Base-by-base conservation (phyloP, 2,797 vertebrate species). In the Eurystomus glaucurus region DNA sequence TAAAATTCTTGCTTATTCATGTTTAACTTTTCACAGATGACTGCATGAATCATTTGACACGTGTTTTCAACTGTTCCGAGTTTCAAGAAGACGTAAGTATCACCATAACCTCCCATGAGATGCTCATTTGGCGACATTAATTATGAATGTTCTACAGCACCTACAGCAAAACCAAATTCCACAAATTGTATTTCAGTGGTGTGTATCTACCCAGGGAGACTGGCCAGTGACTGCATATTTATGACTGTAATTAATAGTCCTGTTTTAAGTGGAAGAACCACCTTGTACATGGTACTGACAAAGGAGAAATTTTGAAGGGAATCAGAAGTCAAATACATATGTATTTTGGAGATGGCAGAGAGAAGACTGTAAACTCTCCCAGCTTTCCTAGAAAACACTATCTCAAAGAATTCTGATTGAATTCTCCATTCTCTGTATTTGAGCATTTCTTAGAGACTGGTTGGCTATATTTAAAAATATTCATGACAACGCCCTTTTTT, bases 11-110 rank as follows among this genome's bases (percentile, higher is more conserved):
- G 77, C 55, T 91, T 85, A 83, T 66, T 79, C 64, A 71, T 26
- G 48, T 60, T 94, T 94, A 95, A 82, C 74, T 95, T 92, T 77
- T 84, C 91, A 65, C 21, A 82, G 54, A 50, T 20, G 23, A 83
- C 77, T 88, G 66, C 46, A 89, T 4, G 23, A 87, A 89, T 94
- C 70, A 90, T 70, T 89, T 80, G 55, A 62, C 3, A 20, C 11
- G 11, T 58, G 41, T 91, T 68, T 88, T 84, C 79, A 87, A 69
- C 54, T 68, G 33, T 70, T 48, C 71, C 23, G 43, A 88, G 55
- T 79, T 82, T 76, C 65, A 76, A 68, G 61, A 93, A 68, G 57
- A 87, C 43, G 72, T 60, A 51, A 50, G 26, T 55, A 88, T 72
- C 46, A 74, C 57, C 15, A n/a, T 50, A 82, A 60, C 45, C 14